Percentiles rank a stretch among this genome's conserved stretches.
These are phyloP conservation scores for Hylia prasina DNA, from an alignment of 2,113 vertebrate genomes.

Conservation along the genomic window DNA sequence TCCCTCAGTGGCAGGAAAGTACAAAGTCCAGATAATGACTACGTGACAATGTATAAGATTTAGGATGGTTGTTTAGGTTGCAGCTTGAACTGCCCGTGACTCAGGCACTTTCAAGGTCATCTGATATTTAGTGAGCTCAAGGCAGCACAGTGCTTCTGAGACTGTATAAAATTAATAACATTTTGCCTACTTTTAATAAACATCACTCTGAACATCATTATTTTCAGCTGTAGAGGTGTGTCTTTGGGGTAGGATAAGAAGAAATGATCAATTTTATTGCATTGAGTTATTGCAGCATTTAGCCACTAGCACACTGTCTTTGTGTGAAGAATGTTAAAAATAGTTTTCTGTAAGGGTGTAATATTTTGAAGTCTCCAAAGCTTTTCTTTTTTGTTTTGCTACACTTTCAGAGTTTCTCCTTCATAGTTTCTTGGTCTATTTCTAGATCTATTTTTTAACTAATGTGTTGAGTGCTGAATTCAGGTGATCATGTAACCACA, in stretches of 20 bases:
- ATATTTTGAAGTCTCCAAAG: not conserved
- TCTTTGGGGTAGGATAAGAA: not conserved
- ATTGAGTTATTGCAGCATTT: not conserved
- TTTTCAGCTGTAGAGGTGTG: not conserved
- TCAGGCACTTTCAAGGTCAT: slow-evolving; percentile 44
- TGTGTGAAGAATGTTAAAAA: not conserved
- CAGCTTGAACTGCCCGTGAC: not conserved
- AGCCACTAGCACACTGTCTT: not conserved
- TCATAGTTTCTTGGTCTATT: not conserved
- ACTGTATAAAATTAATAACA: not conserved
- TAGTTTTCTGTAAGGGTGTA: not conserved
- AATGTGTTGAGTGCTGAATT: not conserved
- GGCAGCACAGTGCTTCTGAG: not conserved
- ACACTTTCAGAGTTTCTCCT: not conserved
- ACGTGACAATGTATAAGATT: slow-evolving; percentile 7
- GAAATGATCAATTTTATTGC: not conserved
- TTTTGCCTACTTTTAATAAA: not conserved
- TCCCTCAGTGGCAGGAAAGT: not conserved
- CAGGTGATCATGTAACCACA: not conserved
- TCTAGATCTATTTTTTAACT: not conserved
- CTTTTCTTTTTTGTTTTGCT: not conserved
- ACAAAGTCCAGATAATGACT: slow-evolving; percentile 31
- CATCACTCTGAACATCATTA: not conserved
- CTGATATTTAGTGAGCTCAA: not conserved
- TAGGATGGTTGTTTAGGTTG: slow-evolving; percentile 10